These are phyloP conservation scores for Acheta domesticus DNA, from an alignment of 2,888 invertebrate species.

Conservation along the genomic window DNA sequence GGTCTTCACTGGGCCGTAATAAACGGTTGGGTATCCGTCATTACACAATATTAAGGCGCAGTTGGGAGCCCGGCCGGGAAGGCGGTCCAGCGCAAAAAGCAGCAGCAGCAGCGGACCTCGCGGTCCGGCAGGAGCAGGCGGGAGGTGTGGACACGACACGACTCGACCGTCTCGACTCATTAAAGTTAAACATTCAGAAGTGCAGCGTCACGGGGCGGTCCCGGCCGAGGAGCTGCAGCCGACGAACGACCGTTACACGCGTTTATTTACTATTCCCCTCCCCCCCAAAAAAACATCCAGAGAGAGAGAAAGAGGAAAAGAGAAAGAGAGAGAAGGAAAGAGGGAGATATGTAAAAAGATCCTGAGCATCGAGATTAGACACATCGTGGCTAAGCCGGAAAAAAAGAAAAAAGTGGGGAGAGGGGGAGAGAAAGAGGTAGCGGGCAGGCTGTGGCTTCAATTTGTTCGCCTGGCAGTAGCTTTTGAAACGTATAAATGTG, in stretches of 20 bases:
- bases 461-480: background rate
- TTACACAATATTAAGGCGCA: background rate
- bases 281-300: no score
- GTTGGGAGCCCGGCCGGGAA: background rate
- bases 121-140: no score
- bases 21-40: constrained; percentile 8
- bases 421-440: no score
- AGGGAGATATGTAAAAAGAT: background rate
- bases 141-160: no score
- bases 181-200: no score
- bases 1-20: background rate
- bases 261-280: background rate
- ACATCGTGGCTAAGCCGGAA: background rate
- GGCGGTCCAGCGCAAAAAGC: background rate
- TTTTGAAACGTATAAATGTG: background rate
- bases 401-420: no score
- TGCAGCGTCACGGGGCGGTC: no score
- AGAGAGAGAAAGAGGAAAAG: no score
- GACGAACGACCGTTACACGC: background rate
- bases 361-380: background rate
- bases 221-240: background rate
- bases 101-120: background rate
- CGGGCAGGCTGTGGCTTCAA: background rate
- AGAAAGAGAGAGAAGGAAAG: no score
- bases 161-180: no score